Conservation (phyloP, 2,113 vertebrate genomes). For the Ictalurus furcatus region DNA sequence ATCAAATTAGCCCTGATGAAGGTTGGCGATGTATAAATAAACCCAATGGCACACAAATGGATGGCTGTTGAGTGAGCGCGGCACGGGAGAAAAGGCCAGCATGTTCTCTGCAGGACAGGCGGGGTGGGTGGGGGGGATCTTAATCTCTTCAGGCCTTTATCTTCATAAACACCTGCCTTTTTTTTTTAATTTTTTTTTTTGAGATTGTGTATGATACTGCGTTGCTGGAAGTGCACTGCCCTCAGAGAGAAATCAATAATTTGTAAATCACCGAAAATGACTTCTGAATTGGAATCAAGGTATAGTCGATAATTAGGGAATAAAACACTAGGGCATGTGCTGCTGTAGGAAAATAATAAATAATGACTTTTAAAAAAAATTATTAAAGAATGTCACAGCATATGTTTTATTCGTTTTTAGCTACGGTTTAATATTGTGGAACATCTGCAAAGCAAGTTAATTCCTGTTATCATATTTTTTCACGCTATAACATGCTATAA, state of each 20-base stretch:
- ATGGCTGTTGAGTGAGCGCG: conserved; percentile 74
- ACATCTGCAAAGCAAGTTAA: not conserved
- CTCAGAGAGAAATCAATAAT: conserved; percentile 32
- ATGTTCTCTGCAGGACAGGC: conserved; percentile 67
- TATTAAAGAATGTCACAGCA: not conserved
- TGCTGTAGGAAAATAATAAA: not conserved
- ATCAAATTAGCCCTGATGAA: conserved; percentile 80
- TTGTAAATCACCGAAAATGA: not conserved
- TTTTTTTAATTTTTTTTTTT: conserved; percentile 56
- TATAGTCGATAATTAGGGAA: no score
- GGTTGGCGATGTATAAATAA: conserved; percentile 80
- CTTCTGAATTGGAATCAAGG: not conserved
- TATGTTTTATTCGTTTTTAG: not conserved
- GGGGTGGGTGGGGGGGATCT: conserved; percentile 79
- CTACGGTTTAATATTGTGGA: not conserved
- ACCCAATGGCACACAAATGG: conserved; percentile 74
- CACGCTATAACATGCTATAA: not conserved
- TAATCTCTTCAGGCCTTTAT: conserved; percentile 64
- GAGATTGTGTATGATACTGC: conserved; percentile 60
- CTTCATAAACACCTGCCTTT: conserved; percentile 71
- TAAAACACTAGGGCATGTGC: not conserved
- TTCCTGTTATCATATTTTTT: not conserved
- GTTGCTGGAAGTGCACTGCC: conserved; percentile 60
- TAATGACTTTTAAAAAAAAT: no score
- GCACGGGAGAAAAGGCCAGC: conserved; percentile 64